Conservation (phyloP, 2,797 vertebrate species). For the Decapterus maruadsi region DNA sequence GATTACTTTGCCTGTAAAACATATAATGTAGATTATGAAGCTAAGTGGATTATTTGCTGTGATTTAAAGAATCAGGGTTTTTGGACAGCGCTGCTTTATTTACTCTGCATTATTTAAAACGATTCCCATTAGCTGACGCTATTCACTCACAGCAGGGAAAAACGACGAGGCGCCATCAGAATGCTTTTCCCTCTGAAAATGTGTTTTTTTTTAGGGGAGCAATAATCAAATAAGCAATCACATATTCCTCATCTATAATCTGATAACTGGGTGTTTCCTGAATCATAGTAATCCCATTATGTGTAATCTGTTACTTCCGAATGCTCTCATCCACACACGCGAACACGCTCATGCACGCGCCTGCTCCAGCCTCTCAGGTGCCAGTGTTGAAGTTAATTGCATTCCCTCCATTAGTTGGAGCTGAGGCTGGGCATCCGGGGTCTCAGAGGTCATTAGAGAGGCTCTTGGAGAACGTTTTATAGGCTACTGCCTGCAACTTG, state of each 20-base stretch:
- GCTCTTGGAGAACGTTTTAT: constrained; percentile 67
- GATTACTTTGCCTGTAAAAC: constrained; percentile 69
- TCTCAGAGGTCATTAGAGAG: constrained; percentile 80
- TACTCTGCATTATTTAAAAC: constrained; percentile 21
- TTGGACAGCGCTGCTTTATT: constrained; percentile 24
- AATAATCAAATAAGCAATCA: constrained; percentile 60
- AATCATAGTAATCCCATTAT: constrained; percentile 78
- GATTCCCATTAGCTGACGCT: constrained; percentile 18
- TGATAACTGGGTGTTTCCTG: constrained; percentile 77
- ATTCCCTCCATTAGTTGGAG: constrained; percentile 84
- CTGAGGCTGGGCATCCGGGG: constrained; percentile 70
- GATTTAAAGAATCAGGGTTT: constrained; percentile 49
- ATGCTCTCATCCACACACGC: constrained; percentile 29
- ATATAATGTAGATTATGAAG: constrained; percentile 64
- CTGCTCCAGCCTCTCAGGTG: constrained; percentile 79
- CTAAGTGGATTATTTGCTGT: constrained; percentile 74
- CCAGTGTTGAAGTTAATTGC: constrained; percentile 83
- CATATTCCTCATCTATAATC: constrained; percentile 67
- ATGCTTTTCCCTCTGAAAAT: constrained; percentile 14
- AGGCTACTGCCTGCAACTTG: constrained; percentile 44
- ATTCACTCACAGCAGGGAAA: constrained; percentile 18
- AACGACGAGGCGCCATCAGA: constrained; percentile 9
- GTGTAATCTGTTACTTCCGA: constrained; percentile 80
- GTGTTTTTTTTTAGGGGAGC: not conserved
- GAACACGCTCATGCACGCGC: not conserved